Evolutionary conservation across 2,797 vertebrate species (phyloP).

Genomic region (Acrossocheilus wenchowensis): DNA sequence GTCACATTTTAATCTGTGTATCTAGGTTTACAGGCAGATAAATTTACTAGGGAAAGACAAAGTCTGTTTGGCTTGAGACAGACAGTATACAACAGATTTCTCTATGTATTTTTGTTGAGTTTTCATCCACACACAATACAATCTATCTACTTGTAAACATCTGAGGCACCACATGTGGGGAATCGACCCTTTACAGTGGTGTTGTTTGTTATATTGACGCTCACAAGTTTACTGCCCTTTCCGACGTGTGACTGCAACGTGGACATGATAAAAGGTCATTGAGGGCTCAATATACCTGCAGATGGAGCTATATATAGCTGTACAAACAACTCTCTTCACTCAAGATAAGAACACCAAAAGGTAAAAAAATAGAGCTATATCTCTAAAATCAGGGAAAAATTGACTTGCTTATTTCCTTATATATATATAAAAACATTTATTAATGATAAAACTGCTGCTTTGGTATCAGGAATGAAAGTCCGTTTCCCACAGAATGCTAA

Average conservation of each 20-base stretch:
- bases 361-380: conserved; percentile 24
- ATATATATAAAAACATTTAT: no score
- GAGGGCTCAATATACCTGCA: conserved; percentile 42
- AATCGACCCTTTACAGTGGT: not conserved
- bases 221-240: conserved; percentile 6
- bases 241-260: conserved; percentile 19
- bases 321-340: conserved; percentile 36
- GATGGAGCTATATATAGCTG: conserved; percentile 12
- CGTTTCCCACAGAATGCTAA: not conserved
- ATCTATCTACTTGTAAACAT: conserved; percentile 7
- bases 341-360: conserved; percentile 38
- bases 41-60: not conserved
- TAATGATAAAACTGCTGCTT: not conserved
- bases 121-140: not conserved
- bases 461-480: not conserved
- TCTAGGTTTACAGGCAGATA: not conserved
- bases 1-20: not conserved
- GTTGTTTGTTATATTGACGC: conserved; percentile 29
- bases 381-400: conserved; percentile 20
- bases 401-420: not conserved
- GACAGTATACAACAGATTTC: not conserved
- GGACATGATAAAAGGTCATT: conserved; percentile 38
- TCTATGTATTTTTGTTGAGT: not conserved
- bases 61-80: not conserved
- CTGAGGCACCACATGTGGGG: not conserved